These are phyloP conservation scores for Chrosomus eos DNA, from an alignment of 2,797 vertebrate genomes.

Conservation along the genomic window DNA sequence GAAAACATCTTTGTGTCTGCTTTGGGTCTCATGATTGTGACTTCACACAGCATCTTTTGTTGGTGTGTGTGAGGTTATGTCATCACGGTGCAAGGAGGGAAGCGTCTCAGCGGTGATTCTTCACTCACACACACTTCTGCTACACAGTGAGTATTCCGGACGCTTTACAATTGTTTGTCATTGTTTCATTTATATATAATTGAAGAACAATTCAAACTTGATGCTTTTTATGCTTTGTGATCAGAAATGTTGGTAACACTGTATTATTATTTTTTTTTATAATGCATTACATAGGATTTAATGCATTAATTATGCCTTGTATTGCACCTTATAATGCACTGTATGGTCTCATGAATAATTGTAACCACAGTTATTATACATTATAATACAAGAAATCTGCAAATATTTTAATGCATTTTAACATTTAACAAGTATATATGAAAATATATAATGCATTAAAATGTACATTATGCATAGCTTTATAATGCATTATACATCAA, in stretches of 20 bases:
- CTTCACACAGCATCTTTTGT: constrained; percentile 10
- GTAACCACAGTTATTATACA: neutral
- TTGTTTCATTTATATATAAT: neutral
- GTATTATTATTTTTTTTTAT: no score
- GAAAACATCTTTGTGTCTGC: constrained; percentile 2
- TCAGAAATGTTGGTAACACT: neutral
- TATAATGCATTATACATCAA: neutral
- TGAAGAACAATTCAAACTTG: neutral
- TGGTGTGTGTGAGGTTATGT: constrained; percentile 22
- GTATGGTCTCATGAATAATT: neutral
- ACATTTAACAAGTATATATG: neutral
- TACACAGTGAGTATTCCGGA: neutral
- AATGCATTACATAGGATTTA: neutral
- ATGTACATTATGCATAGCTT: no score
- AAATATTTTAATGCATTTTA: neutral
- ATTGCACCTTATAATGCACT: neutral
- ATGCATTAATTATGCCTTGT: neutral
- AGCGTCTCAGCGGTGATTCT: neutral
- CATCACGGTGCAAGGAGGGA: constrained; percentile 32
- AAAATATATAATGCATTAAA: neutral
- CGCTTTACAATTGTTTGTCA: neutral
- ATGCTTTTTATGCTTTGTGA: neutral
- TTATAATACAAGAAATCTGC: neutral
- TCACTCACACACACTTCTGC: neutral
- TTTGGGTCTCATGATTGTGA: neutral